phyloP scores from a whole-genome alignment of 2,113 vertebrate species.

The Prionailurus bengalensis region DNA sequence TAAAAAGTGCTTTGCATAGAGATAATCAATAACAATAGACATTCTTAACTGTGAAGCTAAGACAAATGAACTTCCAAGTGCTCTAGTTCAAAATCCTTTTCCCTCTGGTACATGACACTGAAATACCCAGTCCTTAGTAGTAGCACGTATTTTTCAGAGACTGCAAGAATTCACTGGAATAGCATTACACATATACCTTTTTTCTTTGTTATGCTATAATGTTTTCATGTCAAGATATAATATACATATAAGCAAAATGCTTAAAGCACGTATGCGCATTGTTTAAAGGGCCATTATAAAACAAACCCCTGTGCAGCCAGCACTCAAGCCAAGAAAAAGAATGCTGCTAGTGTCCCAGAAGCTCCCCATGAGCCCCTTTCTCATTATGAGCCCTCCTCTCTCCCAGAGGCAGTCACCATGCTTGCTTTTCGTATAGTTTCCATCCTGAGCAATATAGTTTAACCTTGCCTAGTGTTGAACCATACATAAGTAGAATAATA shows the following conservation, averaged over 20 bases:
- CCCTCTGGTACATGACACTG: neutral
- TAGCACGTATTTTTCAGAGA: neutral
- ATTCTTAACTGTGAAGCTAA: constrained; percentile 15
- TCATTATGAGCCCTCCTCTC: neutral
- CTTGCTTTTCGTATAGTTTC: neutral
- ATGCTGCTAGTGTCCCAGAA: neutral
- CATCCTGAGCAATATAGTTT: neutral
- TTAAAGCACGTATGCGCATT: neutral
- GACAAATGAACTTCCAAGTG: constrained; percentile 25
- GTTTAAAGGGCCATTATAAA: neutral
- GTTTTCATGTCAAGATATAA: neutral
- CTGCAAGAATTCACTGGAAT: neutral
- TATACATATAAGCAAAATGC: neutral
- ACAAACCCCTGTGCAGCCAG: neutral
- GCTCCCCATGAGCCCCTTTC: neutral
- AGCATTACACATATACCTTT: neutral
- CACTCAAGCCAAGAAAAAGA: neutral
- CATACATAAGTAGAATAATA: neutral
- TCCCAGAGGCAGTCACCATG: neutral
- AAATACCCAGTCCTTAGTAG: neutral
- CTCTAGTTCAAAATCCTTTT: constrained; percentile 2
- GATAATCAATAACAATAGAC: neutral
- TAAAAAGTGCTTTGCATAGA: neutral
- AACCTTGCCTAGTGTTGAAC: constrained; percentile 19
- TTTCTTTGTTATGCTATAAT: neutral